These are phyloP conservation scores for Sciurus niger DNA, from an alignment of 2,113 vertebrate species.

Conservation along the genomic window DNA sequence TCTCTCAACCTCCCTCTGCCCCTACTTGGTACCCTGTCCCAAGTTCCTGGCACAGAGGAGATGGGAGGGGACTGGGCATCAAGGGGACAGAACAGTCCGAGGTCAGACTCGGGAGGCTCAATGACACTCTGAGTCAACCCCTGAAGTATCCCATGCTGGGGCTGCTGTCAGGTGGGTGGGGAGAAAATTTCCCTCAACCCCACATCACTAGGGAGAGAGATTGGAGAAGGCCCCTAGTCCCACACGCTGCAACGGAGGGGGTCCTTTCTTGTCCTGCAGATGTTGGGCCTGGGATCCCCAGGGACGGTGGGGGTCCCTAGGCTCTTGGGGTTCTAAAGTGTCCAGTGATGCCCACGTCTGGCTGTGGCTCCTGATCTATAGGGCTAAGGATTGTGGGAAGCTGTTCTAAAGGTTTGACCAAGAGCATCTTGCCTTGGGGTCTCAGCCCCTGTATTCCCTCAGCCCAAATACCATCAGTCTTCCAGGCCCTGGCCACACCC, in stretches of 20 bases:
- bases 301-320: not conserved
- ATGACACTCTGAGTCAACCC: not conserved
- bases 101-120: not conserved
- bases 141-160: not conserved
- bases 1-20: not conserved
- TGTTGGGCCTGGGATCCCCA: not conserved
- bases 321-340: not conserved
- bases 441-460: not conserved
- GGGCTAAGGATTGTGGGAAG: not conserved
- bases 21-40: not conserved
- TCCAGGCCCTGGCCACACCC: not conserved
- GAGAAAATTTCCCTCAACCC: not conserved
- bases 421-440: not conserved
- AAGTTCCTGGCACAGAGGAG: not conserved
- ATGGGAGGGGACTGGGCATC: no score
- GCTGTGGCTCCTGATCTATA: not conserved
- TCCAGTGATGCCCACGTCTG: not conserved
- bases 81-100: no score
- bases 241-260: not conserved
- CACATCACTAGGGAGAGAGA: not conserved
- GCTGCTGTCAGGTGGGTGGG: no score
- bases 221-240: not conserved
- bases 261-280: not conserved
- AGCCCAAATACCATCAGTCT: not conserved
- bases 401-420: not conserved